A percentile compares a stretch with the other conserved stretches of the same genome.
These are phyloP conservation scores for Daboia siamensis DNA, from an alignment of 2,113 vertebrate species.

Conservation along the genomic window DNA sequence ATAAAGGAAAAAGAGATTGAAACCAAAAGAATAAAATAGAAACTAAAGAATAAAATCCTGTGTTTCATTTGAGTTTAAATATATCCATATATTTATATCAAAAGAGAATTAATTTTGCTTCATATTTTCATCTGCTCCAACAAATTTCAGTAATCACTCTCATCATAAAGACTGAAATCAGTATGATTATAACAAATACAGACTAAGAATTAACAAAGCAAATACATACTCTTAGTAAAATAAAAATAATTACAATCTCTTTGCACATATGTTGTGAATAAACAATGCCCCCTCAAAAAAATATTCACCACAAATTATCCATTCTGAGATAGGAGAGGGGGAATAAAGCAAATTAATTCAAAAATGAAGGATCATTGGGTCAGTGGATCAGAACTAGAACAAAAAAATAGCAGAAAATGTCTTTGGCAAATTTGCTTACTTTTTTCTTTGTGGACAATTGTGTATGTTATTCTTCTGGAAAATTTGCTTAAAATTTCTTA, in stretches of 20 bases:
- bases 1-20: background rate
- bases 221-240: slow-evolving; percentile 27
- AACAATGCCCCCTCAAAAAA: background rate
- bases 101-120: background rate
- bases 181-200: slow-evolving; percentile 23
- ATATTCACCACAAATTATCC: slow-evolving; percentile 20
- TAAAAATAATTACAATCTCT: slow-evolving; percentile 9
- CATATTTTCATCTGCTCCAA: background rate
- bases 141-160: background rate
- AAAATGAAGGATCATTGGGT: slow-evolving; percentile 9
- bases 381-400: slow-evolving; percentile 26
- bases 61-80: background rate
- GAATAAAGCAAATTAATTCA: background rate
- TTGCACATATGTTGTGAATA: slow-evolving; percentile 19
- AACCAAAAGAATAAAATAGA: background rate
- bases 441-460: background rate
- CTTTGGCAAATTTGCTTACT: slow-evolving; percentile 28
- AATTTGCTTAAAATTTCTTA: background rate
- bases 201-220: background rate
- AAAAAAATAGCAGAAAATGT: background rate
- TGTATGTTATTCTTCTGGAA: background rate
- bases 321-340: background rate
- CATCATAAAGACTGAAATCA: slow-evolving; percentile 26
- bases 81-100: background rate
- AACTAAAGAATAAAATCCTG: background rate